Conservation (phyloP, 2,888 invertebrate genomes). For the Himalopsyche anomala region DNA sequence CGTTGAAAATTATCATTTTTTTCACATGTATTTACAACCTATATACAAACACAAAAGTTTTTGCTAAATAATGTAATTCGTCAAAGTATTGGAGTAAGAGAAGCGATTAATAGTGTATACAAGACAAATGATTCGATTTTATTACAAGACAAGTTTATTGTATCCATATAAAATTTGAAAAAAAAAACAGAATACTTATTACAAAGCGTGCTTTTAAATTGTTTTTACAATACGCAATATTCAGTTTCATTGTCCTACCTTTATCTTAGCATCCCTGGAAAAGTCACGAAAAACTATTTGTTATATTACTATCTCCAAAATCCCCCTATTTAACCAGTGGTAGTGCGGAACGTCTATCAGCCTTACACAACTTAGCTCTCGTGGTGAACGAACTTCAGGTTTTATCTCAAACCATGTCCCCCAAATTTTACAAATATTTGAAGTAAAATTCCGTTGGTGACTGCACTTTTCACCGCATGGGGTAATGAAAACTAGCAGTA, state of each 20-base stretch:
- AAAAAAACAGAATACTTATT: too few relatives aligned
- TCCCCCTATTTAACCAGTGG: constrained; percentile 25
- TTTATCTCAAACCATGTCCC: constrained; percentile 41
- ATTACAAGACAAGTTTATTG: too few relatives aligned
- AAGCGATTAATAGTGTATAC: too few relatives aligned
- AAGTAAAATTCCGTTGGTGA: constrained; percentile 5
- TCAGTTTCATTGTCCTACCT: background rate
- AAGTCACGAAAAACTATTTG: constrained; percentile 42
- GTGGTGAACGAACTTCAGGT: background rate
- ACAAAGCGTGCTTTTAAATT: too few relatives aligned
- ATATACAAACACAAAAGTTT: too few relatives aligned
- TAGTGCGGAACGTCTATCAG: constrained; percentile 16
- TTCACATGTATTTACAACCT: too few relatives aligned
- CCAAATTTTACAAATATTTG: constrained; percentile 60
- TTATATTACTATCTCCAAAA: constrained; percentile 34
- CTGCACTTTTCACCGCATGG: background rate
- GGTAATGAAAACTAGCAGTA: background rate
- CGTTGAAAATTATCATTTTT: too few relatives aligned
- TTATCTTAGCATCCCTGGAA: constrained; percentile 10
- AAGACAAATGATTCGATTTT: too few relatives aligned
- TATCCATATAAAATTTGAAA: too few relatives aligned
- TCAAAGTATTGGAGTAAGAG: too few relatives aligned
- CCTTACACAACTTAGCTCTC: constrained; percentile 23
- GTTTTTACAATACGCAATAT: too few relatives aligned
- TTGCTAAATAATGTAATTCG: too few relatives aligned